Percentiles rank a stretch among this genome's conserved stretches.
Evolutionary conservation across 2,888 invertebrate genomes (phyloP).

Genomic region (Sicus ferrugineus): DNA sequence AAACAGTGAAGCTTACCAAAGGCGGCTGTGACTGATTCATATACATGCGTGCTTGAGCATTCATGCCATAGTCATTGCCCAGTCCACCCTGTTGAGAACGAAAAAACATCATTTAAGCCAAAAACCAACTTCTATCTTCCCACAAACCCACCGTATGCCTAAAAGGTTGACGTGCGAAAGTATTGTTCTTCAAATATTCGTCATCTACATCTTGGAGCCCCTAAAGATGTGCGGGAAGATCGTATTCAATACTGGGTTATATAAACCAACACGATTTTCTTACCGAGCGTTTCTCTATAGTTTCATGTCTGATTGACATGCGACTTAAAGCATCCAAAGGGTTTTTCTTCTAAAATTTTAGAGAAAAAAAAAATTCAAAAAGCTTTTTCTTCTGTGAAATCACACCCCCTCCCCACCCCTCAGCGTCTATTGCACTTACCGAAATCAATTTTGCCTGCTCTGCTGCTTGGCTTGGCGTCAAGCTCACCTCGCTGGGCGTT

Average conservation of each 20-base stretch:
- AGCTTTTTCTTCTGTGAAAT: too few relatives aligned
- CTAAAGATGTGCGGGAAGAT: slow-evolving; percentile 26
- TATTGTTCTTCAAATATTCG: slow-evolving; percentile 50
- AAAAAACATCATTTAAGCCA: not conserved
- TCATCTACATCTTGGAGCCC: slow-evolving; percentile 59
- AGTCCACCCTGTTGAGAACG: slow-evolving; percentile 40
- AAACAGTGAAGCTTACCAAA: slow-evolving; percentile 7
- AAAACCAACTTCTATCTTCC: not conserved
- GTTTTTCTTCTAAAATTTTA: slow-evolving; percentile 49
- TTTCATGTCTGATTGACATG: slow-evolving; percentile 45
- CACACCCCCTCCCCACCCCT: too few relatives aligned
- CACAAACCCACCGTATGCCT: slow-evolving; percentile 40
- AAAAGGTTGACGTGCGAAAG: slow-evolving; percentile 46
- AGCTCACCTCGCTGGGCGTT: slow-evolving; percentile 54
- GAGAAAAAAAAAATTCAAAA: not conserved
- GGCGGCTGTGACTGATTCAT: slow-evolving; percentile 15
- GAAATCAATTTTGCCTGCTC: slow-evolving; percentile 48
- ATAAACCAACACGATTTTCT: not conserved
- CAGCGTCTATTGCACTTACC: not conserved
- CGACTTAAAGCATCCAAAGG: slow-evolving; percentile 59
- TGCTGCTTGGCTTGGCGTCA: slow-evolving; percentile 55
- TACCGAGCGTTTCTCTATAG: slow-evolving; percentile 55
- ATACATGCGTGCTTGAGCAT: slow-evolving; percentile 30
- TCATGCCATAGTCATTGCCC: slow-evolving; percentile 36
- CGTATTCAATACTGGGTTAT: not conserved